Evolutionary conservation across 2,797 vertebrate species (phyloP), one percentile per base, ranked within the genome.

Genomic region (Sebastes goodei): DNA sequence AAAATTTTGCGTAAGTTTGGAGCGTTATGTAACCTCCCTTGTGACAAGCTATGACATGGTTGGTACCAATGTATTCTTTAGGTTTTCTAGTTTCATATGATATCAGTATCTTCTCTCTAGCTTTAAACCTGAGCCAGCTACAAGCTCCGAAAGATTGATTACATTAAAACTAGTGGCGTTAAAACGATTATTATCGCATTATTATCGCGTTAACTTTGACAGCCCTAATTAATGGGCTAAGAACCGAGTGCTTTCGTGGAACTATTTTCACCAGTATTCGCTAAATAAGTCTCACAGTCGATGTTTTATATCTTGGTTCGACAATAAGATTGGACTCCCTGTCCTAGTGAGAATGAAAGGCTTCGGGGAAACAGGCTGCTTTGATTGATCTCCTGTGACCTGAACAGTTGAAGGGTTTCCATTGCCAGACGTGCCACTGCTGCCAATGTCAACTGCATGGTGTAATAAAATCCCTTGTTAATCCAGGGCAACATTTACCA

Each of bases 391-490:
- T 94, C 89, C 87, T 89, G 91, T 91, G 91, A 94, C 88, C 90
- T 89, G 87, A 94, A 89, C 88, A 87, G 82, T 87, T 82, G 84
- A 93, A 87, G 80, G 85, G 75, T 91, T 95, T 94, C 88, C 91
- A 94, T 82, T 90, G 92, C 91, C 90, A 92, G 91, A 91, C 89
- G 42, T 93, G 92, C 89, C 94, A 93, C 86, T 89, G 86, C 89
- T 95, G 95, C 94, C 94, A 96, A 94, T 94, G 92, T 96, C 94
- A 95, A 96, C 94, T 89, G 84, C 85, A 86, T 79, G 91, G 80
- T 93, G 95, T 95, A 95, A 96, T 94, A 94, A 95, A 96, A 96
- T 94, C 94, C 89, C 92, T 92, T 87, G 90, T 95, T 94, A 96
- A 95, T 89, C 89, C 85, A 81, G 90, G 86, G 92, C 88, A 94